phyloP scores from a whole-genome alignment of 1,140 invertebrate species.

The Thaumetopoea pityocampa region DNA sequence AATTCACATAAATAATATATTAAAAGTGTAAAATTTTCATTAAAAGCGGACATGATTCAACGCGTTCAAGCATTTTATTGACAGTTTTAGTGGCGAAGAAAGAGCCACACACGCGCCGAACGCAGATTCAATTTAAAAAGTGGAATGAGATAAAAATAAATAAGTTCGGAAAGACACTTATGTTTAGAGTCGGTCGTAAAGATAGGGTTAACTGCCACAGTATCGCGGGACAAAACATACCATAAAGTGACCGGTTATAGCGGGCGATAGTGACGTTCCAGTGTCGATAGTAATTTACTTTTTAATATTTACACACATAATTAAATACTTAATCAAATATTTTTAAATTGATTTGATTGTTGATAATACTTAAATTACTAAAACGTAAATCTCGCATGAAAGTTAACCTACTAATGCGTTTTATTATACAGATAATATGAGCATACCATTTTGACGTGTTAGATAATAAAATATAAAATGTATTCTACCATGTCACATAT shows the following conservation, averaged over 20 bases:
- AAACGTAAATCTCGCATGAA: no score
- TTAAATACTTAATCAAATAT: no score
- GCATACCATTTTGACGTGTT: no score
- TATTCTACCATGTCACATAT: no score
- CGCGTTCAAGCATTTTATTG: conserved; percentile 56
- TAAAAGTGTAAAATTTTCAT: conserved; percentile 61
- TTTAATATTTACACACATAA: no score
- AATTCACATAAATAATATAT: conserved; percentile 55
- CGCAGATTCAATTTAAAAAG: conserved; percentile 71
- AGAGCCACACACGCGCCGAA: conserved; percentile 66
- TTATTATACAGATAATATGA: no score
- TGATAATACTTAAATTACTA: no score
- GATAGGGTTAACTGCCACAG: conserved; percentile 71
- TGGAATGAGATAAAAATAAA: conserved; percentile 73
- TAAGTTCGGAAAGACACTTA: conserved; percentile 70
- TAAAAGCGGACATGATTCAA: conserved; percentile 55
- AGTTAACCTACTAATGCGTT: no score
- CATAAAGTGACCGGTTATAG: conserved; percentile 63
- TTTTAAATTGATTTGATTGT: no score
- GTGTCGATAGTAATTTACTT: conserved; percentile 19
- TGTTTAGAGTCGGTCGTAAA: conserved; percentile 71
- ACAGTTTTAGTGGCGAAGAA: conserved; percentile 60
- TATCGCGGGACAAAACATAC: conserved; percentile 68
- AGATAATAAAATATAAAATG: no score
- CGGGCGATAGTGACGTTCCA: conserved; percentile 33